Conservation (phyloP, 2,888 invertebrate genomes). For the Augiades crinisus region DNA sequence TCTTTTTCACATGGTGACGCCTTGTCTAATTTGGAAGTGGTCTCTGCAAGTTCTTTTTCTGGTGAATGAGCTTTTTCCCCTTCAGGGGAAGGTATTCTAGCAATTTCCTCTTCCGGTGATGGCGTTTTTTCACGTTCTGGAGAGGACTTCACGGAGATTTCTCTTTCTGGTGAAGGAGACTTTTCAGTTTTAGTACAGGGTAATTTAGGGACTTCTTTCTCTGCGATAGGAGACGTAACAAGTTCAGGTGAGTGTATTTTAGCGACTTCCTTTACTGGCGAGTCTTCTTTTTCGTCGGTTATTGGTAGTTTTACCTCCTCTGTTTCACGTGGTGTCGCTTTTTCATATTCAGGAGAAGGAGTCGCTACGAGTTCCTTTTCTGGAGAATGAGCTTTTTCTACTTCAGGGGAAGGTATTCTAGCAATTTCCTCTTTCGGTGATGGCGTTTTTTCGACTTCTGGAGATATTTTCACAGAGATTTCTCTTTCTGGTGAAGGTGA, state of each 20-base stretch:
- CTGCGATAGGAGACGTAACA: neutral
- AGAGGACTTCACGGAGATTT: neutral
- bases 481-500: neutral
- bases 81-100: slow-evolving; percentile 1
- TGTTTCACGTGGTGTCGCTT: neutral
- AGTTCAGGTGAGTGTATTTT: neutral
- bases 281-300: neutral
- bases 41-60: neutral
- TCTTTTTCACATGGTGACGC: neutral
- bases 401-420: neutral
- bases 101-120: slow-evolving; percentile 2
- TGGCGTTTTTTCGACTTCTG: neutral
- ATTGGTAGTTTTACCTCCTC: too few species aligned
- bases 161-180: neutral
- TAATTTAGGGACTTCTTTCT: neutral
- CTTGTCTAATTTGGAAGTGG: neutral
- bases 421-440: neutral
- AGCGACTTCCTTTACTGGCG: neutral
- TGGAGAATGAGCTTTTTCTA: neutral
- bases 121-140: neutral
- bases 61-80: slow-evolving; percentile 7
- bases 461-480: neutral
- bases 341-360: neutral
- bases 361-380: neutral
- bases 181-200: neutral